These are phyloP conservation scores for Electrona antarctica DNA, from an alignment of 2,113 vertebrate genomes.

Conservation along the genomic window DNA sequence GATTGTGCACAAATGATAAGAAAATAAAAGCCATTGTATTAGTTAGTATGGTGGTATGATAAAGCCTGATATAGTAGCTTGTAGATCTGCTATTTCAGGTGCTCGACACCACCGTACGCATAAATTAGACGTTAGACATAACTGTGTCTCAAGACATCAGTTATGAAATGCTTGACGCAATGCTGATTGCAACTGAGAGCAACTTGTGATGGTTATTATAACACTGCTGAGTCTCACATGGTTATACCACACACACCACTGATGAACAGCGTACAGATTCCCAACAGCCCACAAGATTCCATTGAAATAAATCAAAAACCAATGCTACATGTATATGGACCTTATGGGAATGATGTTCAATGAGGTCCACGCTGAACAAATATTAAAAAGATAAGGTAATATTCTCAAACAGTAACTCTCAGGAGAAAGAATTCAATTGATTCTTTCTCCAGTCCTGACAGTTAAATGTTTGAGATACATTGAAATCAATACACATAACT, in stretches of 20 bases:
- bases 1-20: neutral
- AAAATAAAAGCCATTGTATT: neutral
- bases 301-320: conserved; percentile 31
- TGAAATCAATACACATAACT: neutral
- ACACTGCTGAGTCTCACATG: neutral
- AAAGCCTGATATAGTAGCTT: too few species aligned
- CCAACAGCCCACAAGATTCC: conserved; percentile 25
- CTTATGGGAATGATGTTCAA: neutral
- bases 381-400: neutral
- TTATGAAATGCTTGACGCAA: neutral
- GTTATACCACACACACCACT: conserved; percentile 17
- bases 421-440: neutral
- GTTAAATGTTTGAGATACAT: too few species aligned
- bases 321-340: neutral
- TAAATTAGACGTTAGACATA: too few species aligned
- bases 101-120: too few species aligned
- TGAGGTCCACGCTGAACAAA: neutral
- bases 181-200: neutral
- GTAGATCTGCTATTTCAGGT: too few species aligned
- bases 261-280: conserved; percentile 43
- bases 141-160: too few species aligned
- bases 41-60: too few species aligned
- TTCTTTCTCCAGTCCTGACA: too few species aligned
- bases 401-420: neutral
- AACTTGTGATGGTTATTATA: neutral